phyloP scores from a whole-genome alignment of 2,113 vertebrate species.

The Malurus elegans region DNA sequence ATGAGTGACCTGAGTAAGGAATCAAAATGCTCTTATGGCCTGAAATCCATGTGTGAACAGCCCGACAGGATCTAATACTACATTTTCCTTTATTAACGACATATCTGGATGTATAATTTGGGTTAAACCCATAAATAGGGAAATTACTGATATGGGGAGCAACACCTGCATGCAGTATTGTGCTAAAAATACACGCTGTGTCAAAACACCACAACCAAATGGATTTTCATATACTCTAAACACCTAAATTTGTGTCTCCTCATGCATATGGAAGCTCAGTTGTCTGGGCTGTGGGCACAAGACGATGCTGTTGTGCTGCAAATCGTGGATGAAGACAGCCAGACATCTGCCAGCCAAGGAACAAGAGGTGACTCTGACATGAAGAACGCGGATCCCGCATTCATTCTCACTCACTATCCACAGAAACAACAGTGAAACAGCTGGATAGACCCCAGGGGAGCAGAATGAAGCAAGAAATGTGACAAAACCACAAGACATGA shows the following conservation, averaged over 20 bases:
- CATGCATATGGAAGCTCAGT: neutral
- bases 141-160: no score
- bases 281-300: neutral
- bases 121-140: neutral
- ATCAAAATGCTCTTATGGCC: neutral
- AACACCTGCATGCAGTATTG: accelerated
- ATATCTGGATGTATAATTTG: neutral
- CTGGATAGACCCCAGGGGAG: neutral
- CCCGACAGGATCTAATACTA: neutral
- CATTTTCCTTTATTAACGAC: neutral
- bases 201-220: neutral
- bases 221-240: neutral
- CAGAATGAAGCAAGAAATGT: neutral
- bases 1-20: neutral
- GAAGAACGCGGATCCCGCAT: neutral
- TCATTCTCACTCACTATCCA: neutral
- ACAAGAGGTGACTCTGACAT: neutral
- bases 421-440: neutral
- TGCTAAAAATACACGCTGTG: neutral
- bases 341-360: neutral
- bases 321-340: neutral
- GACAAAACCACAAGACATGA: neutral
- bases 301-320: accelerated
- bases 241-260: neutral
- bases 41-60: neutral